A percentile compares a stretch with the other conserved stretches of the same genome.
phyloP scores from a whole-genome alignment of 2,888 invertebrate genomes.

The Papilio protenor region DNA sequence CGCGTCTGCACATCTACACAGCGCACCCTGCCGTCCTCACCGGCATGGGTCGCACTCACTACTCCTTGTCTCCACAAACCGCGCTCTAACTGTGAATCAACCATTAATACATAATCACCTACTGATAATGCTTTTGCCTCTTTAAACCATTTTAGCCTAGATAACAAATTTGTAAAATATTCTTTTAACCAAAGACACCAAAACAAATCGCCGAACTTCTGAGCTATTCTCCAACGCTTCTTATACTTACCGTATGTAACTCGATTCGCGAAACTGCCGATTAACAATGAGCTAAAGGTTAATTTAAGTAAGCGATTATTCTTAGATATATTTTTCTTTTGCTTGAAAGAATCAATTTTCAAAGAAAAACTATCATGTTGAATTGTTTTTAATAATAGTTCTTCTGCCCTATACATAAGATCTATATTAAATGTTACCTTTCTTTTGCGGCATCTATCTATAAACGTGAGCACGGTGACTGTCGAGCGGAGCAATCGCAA shows the following conservation, averaged over 20 bases:
- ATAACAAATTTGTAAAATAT: constrained; percentile 42
- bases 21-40: too few relatives aligned
- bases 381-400: constrained; percentile 6
- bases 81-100: too few relatives aligned
- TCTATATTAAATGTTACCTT: constrained; percentile 2
- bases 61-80: too few relatives aligned
- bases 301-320: background rate
- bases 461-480: background rate
- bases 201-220: constrained; percentile 49
- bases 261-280: too few relatives aligned
- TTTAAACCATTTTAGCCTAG: constrained; percentile 30
- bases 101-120: too few relatives aligned
- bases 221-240: constrained; percentile 52
- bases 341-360: constrained; percentile 1
- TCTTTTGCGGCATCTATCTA: background rate
- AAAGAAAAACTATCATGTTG: background rate
- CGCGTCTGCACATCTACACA: too few relatives aligned
- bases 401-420: background rate
- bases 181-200: constrained; percentile 53
- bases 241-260: constrained; percentile 49
- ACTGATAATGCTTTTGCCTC: too few relatives aligned
- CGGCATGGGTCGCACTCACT: too few relatives aligned
- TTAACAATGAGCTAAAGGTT: too few relatives aligned
- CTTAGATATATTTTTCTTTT: background rate
- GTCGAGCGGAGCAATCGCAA: constrained; percentile 2